These are phyloP conservation scores for Phasia obesa DNA, from an alignment of 2,888 invertebrate genomes.

Conservation along the genomic window DNA sequence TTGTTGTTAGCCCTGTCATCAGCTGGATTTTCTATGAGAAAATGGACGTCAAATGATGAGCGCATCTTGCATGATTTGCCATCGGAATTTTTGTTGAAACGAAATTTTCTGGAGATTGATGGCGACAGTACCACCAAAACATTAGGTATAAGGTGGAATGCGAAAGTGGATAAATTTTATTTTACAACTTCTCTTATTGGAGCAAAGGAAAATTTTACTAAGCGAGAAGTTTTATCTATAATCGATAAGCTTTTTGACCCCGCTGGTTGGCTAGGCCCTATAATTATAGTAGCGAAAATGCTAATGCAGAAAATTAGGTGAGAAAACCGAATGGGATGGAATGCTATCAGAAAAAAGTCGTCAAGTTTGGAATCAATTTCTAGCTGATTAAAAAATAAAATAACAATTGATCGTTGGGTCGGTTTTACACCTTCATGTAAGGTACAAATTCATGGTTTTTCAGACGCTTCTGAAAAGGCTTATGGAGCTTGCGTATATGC, in stretches of 20 bases:
- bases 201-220: too few species aligned
- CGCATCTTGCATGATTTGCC: too few species aligned
- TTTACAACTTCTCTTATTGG: neutral
- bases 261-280: too few species aligned
- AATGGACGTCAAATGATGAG: too few species aligned
- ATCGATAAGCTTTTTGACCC: too few species aligned
- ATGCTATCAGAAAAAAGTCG: neutral
- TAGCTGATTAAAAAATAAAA: neutral
- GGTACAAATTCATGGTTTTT: too few species aligned
- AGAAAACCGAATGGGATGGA: conserved; percentile 14
- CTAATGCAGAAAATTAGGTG: conserved; percentile 14
- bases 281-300: conserved; percentile 17
- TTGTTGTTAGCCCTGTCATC: too few species aligned
- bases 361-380: neutral
- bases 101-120: neutral
- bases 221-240: neutral
- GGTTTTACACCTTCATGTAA: too few species aligned
- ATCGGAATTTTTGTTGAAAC: too few species aligned
- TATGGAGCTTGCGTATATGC: conserved; percentile 21
- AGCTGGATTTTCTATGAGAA: too few species aligned
- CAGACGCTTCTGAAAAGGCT: conserved; percentile 24
- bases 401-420: too few species aligned
- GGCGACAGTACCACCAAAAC: neutral
- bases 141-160: neutral
- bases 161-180: neutral